These are phyloP conservation scores for Ursus arctos DNA, from an alignment of 2,113 vertebrate species.

Conservation along the genomic window DNA sequence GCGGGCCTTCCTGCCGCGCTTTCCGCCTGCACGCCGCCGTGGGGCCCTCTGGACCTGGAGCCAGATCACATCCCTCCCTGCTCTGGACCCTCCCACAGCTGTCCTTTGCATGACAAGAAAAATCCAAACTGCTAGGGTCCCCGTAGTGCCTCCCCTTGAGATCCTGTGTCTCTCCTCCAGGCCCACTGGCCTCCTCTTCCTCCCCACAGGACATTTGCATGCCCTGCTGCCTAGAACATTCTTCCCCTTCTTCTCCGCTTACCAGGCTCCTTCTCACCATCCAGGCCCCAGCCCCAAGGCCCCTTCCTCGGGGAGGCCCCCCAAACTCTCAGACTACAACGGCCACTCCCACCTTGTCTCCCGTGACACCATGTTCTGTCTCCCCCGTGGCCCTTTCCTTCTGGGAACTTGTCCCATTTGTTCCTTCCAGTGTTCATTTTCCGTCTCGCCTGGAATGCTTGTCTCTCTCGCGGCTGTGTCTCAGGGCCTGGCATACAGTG, in stretches of 20 bases:
- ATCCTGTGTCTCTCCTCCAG: too few species aligned
- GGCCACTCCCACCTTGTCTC: not conserved
- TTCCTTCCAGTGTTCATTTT: not conserved
- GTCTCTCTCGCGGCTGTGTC: not conserved
- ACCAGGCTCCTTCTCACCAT: not conserved
- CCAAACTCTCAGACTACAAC: not conserved
- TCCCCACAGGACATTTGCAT: not conserved
- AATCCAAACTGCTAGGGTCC: not conserved
- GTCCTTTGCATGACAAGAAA: not conserved
- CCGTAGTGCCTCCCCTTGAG: not conserved
- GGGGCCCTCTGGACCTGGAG: not conserved
- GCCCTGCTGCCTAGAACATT: not conserved
- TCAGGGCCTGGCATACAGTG: not conserved
- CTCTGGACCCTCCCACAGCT: too few species aligned
- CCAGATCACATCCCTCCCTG: not conserved
- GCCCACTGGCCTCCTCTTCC: not conserved
- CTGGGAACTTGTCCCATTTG: not conserved
- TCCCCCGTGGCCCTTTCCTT: not conserved
- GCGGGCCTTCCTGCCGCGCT: too few species aligned
- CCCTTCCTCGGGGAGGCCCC: not conserved
- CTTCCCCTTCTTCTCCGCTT: not conserved
- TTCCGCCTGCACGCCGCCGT: not conserved
- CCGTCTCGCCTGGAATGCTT: not conserved
- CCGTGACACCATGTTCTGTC: rapidly evolving
- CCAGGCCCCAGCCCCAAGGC: not conserved